Conservation (phyloP, 64 coral and sea anemone species). For the Stichodactyla helianthus region DNA sequence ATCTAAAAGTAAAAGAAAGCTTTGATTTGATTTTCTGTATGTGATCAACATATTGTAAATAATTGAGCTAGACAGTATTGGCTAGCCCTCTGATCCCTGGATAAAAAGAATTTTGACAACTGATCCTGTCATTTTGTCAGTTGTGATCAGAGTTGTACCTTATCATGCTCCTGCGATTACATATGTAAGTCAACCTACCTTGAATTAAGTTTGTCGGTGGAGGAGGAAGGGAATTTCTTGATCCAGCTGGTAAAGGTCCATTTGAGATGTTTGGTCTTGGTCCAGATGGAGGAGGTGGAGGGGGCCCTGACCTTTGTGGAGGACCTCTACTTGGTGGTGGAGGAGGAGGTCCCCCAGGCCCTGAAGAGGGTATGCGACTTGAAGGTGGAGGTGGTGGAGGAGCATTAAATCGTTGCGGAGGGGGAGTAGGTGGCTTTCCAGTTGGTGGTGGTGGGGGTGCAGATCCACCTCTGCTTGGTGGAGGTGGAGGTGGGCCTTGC, state of each 20-base stretch:
- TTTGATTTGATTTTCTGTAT: not conserved
- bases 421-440: slow-evolving; percentile 24
- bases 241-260: not conserved
- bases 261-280: slow-evolving; percentile 11
- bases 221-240: slow-evolving; percentile 22
- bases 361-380: slow-evolving; percentile 17
- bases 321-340: slow-evolving; percentile 56
- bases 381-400: slow-evolving; percentile 50
- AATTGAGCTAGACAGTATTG: too few species aligned
- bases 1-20: slow-evolving; percentile 30
- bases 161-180: not conserved
- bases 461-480: slow-evolving; percentile 9
- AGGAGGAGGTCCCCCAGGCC: slow-evolving; percentile 30
- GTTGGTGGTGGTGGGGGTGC: slow-evolving; percentile 34
- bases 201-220: not conserved
- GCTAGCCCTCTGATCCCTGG: too few species aligned
- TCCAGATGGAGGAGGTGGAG: slow-evolving; percentile 15
- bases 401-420: slow-evolving; percentile 19
- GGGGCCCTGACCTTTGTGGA: slow-evolving; percentile 9
- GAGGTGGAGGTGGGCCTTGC: slow-evolving; percentile 39
- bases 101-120: too few species aligned
- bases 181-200: not conserved
- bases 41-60: too few species aligned
- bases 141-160: too few species aligned
- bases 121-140: too few species aligned